These are phyloP conservation scores for Sebastes taczanowskii DNA, from an alignment of 2,797 vertebrate genomes.

Conservation along the genomic window DNA sequence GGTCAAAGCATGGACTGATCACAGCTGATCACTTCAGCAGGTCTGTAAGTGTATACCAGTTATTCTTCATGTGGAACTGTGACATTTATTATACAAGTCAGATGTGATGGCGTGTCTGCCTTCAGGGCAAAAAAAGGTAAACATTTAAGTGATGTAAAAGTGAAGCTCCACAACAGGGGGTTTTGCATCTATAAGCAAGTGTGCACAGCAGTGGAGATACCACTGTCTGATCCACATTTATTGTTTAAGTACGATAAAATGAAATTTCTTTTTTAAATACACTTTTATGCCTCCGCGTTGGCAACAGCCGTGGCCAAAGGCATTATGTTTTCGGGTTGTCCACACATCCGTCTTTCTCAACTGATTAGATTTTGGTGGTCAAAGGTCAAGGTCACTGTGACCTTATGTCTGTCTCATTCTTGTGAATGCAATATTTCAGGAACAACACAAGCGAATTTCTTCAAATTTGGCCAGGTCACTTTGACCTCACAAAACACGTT, in stretches of 20 bases:
- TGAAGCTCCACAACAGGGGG: neutral
- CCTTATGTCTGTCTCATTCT: too few species aligned
- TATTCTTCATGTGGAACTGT: neutral
- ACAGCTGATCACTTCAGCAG: slow-evolving; percentile 5
- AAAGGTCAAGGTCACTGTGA: too few species aligned
- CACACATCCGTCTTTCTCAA: too few species aligned
- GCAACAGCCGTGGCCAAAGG: too few species aligned
- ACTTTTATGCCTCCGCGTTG: too few species aligned
- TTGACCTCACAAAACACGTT: too few species aligned
- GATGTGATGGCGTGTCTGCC: neutral
- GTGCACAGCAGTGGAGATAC: neutral
- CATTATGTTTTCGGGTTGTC: too few species aligned
- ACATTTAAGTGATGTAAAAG: neutral
- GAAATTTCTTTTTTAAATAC: neutral
- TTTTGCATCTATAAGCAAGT: neutral
- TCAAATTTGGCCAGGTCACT: too few species aligned
- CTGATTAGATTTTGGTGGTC: too few species aligned
- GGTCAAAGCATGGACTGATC: slow-evolving; percentile 15
- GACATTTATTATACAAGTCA: neutral
- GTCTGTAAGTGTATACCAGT: neutral
- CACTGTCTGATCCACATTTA: neutral
- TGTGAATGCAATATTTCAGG: too few species aligned
- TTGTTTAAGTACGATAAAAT: neutral
- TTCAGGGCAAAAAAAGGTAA: neutral
- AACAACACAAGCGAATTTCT: too few species aligned